phyloP scores from a whole-genome alignment of 2,888 invertebrate species.

The Teleiodes luculella region DNA sequence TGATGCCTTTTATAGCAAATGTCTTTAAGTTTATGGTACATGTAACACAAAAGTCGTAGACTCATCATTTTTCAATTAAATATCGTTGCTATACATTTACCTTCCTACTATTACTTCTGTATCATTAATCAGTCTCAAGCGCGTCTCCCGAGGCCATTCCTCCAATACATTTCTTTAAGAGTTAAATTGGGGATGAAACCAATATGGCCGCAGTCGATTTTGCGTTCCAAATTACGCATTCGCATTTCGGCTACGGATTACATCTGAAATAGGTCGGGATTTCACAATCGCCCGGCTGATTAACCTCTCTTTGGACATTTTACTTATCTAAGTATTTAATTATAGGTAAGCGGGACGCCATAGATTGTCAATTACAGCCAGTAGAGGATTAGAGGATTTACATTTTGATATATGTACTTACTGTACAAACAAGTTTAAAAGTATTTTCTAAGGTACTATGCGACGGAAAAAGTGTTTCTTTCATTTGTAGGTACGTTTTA shows the following conservation, averaged over 20 bases:
- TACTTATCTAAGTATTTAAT: conserved; percentile 2
- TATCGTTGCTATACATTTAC: too few relatives aligned
- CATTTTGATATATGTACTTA: too few relatives aligned
- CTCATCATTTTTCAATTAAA: too few relatives aligned
- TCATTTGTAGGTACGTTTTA: too few relatives aligned
- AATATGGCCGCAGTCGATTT: conserved; percentile 49
- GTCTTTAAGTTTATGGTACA: too few relatives aligned
- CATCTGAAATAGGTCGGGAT: conserved; percentile 19
- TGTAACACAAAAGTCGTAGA: too few relatives aligned
- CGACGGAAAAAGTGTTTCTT: too few relatives aligned
- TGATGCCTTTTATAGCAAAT: too few relatives aligned
- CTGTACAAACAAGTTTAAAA: too few relatives aligned
- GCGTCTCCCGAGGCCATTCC: conserved; percentile 53
- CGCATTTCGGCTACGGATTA: conserved; percentile 27
- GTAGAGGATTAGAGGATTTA: background rate
- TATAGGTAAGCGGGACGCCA: background rate
- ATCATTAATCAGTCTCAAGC: background rate
- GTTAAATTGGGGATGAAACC: conserved; percentile 73
- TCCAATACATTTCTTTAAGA: conserved; percentile 63
- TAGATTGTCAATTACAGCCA: background rate
- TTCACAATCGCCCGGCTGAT: conserved; percentile 14
- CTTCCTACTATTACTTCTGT: background rate
- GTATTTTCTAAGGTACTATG: too few relatives aligned
- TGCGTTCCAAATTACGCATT: conserved; percentile 42
- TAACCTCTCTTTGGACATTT: conserved; percentile 5